Evolutionary conservation across 2,888 invertebrate species (phyloP).

Genomic region (Lepidocyrtinus sp.): DNA sequence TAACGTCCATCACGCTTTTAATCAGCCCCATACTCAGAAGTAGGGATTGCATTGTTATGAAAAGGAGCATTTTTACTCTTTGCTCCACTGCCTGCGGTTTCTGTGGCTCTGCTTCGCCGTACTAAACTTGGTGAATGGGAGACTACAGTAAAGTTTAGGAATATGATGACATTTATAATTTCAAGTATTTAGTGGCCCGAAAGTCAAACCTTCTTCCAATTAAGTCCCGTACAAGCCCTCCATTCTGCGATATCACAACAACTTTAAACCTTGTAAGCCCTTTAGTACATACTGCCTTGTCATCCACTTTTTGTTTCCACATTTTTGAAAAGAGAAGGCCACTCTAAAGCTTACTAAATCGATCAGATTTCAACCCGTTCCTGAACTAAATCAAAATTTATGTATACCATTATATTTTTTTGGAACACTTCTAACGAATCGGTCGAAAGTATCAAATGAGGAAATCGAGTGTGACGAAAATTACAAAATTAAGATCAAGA

Average conservation of each 20-base stretch:
- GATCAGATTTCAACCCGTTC: neutral
- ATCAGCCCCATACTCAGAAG: slow-evolving; percentile 27
- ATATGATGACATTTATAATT: slow-evolving; percentile 10
- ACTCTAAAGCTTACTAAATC: neutral
- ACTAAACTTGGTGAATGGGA: slow-evolving; percentile 16
- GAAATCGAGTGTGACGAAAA: neutral
- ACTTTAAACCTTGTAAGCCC: neutral
- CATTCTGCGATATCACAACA: neutral
- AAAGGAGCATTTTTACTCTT: no score
- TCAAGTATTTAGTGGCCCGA: slow-evolving; percentile 29
- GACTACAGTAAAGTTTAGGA: neutral
- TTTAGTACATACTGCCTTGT: slow-evolving; percentile 23
- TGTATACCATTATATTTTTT: neutral
- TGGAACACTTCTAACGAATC: neutral
- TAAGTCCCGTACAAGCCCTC: slow-evolving; percentile 20
- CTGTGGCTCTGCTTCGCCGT: slow-evolving; percentile 21
- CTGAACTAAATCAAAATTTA: neutral
- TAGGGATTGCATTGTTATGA: slow-evolving; percentile 5
- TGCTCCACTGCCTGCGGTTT: slow-evolving; percentile 30
- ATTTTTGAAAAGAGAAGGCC: neutral
- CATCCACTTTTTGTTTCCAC: slow-evolving; percentile 22
- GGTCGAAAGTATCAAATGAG: neutral
- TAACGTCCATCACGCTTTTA: slow-evolving; percentile 56
- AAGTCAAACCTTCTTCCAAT: slow-evolving; percentile 37
- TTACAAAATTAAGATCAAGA: neutral